Evolutionary conservation across 2,797 vertebrate species (phyloP), one percentile per base, ranked within the genome.

Genomic region (Rhinella marina): DNA sequence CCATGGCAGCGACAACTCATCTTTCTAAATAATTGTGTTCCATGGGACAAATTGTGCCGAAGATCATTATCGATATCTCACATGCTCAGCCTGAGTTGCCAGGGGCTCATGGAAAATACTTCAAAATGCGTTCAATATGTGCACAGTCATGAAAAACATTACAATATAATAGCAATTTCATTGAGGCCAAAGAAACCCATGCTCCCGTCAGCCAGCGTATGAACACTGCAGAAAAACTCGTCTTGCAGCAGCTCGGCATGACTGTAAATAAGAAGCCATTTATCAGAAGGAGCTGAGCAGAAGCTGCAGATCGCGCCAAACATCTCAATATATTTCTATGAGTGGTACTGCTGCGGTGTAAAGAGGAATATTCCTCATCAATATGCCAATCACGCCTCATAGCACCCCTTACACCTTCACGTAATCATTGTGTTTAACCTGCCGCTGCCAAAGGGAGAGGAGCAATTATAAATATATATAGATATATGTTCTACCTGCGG

Each of bases 401-500:
- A 11, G 29, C 41, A 19, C 72, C 72, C 72, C 72, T 7, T n/a
- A 13, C 72, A 50, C 70, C 82, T 2, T 70, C 66, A 3, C 85
- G 72, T 75, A 86, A 87, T 85, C 8, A 87, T 14, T 66, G 14
- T 21, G 86, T 50, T 75, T 81, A 88, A n/a, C 66, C 91, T 90
- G 89, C 19, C 73, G 86, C 79, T 5, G 88, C 6, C 86, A 68
- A 68, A 48, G 2, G 14, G 73, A 81, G 70, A 27, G 11, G 17
- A 64, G 79, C 56, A 88, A 76, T 83, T 76, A 90, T 12, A 81
- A 87, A 82, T 90, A 73, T 56, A 90, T 92, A 84, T 77, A 88
- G 89, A 90, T 90, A 82, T 85, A 9, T 68, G 62, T 91, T 86
- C 68, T 72, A 72, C 27, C 68, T 72, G 27, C n/a, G 7, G 7